Evolutionary conservation across 2,888 invertebrate species (phyloP).

Genomic region (Microctonus hyperodae): DNA sequence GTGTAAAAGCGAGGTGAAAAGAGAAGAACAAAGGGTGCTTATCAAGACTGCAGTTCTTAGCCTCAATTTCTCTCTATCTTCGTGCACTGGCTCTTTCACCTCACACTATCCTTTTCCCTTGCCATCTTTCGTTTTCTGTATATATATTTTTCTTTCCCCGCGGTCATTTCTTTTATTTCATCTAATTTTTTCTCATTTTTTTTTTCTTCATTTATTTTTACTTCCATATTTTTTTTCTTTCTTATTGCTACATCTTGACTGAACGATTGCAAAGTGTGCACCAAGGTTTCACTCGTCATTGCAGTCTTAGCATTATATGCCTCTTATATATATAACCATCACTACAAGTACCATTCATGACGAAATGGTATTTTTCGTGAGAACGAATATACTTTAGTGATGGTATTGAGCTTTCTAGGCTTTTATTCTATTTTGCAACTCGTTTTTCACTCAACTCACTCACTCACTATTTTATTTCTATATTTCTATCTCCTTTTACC

Average conservation of each 20-base stretch:
- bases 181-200: slow-evolving; percentile 25
- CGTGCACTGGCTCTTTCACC: slow-evolving; percentile 27
- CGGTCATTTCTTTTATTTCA: slow-evolving; percentile 39
- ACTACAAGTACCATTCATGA: slow-evolving; percentile 14
- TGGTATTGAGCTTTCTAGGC: slow-evolving; percentile 14
- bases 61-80: slow-evolving; percentile 30
- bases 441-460: slow-evolving; percentile 40
- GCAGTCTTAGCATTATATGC: slow-evolving; percentile 6
- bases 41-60: slow-evolving; percentile 57
- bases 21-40: slow-evolving; percentile 55
- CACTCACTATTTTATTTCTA: slow-evolving; percentile 36
- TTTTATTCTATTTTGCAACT: slow-evolving; percentile 6
- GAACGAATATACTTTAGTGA: slow-evolving; percentile 4
- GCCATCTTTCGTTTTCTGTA: background rate
- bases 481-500: slow-evolving; percentile 45
- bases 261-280: slow-evolving; percentile 17
- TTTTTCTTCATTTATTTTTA: slow-evolving; percentile 16
- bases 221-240: slow-evolving; percentile 26
- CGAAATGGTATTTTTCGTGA: slow-evolving; percentile 17
- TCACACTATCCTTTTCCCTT: slow-evolving; percentile 1
- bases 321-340: slow-evolving; percentile 3
- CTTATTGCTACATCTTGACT: slow-evolving; percentile 16
- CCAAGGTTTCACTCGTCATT: slow-evolving; percentile 2
- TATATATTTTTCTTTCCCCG: slow-evolving; percentile 3
- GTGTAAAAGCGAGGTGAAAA: slow-evolving; percentile 36